phyloP scores from a whole-genome alignment of 2,113 vertebrate genomes.

The Cairina moschata region DNA sequence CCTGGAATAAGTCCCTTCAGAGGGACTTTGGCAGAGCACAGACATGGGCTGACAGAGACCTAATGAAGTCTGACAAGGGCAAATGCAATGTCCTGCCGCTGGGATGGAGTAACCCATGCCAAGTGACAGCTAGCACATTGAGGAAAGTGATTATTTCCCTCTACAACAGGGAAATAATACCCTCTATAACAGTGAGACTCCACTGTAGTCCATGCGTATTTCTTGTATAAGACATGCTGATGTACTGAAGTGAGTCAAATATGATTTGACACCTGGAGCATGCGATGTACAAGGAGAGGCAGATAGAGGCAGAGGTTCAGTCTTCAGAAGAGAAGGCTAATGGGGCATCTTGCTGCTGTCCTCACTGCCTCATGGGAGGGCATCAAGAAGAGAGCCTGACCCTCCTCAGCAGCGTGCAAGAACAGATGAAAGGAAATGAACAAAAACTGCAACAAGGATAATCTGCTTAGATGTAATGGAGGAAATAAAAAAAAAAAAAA shows the following conservation, averaged over 20 bases:
- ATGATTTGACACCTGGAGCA: not conserved
- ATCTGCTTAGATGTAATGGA: not conserved
- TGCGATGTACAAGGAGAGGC: not conserved
- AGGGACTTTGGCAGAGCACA: not conserved
- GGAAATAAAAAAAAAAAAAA: not conserved
- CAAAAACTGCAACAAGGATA: not conserved
- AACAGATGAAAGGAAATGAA: not conserved
- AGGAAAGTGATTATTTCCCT: not conserved
- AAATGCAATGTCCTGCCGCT: not conserved
- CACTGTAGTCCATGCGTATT: not conserved
- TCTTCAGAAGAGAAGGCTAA: not conserved
- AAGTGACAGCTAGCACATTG: not conserved
- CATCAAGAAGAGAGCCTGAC: not conserved
- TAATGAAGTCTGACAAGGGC: constrained; percentile 11
- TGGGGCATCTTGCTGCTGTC: not conserved
- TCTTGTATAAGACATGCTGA: not conserved
- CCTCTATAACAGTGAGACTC: not conserved
- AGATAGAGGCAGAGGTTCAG: not conserved
- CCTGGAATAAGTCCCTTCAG: not conserved
- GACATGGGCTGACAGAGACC: not conserved
- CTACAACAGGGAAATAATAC: not conserved
- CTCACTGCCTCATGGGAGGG: not conserved
- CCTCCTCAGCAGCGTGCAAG: not conserved
- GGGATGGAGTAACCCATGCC: not conserved
- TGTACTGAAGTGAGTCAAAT: not conserved